Conservation (phyloP, 1,140 invertebrate genomes). For the Himalopsyche phryganea region DNA sequence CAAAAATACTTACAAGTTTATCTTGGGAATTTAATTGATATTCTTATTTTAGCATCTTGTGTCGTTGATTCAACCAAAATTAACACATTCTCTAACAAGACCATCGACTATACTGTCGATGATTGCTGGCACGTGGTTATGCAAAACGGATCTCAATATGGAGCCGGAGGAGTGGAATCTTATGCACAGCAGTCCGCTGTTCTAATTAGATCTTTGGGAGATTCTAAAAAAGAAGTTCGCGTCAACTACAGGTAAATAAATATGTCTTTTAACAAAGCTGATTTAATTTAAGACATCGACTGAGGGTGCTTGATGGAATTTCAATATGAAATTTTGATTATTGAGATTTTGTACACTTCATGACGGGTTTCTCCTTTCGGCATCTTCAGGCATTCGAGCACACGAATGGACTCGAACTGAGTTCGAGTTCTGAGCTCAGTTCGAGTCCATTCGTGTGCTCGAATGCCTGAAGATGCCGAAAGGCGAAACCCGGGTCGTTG, state of each 20-base stretch:
- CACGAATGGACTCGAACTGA: no score
- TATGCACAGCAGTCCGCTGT: conserved; percentile 30
- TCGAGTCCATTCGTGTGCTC: not conserved
- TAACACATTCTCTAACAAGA: conserved; percentile 60
- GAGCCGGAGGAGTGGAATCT: conserved; percentile 31
- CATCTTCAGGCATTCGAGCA: not conserved
- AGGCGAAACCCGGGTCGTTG: no score
- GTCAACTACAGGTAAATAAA: conserved; percentile 45
- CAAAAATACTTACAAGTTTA: no score
- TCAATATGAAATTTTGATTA: no score
- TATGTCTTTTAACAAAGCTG: not conserved
- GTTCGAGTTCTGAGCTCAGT: no score
- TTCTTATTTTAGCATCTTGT: conserved; percentile 54
- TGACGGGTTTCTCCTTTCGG: no score
- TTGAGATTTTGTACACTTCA: no score
- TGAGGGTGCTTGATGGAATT: no score
- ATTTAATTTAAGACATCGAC: no score
- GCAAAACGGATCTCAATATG: conserved; percentile 45
- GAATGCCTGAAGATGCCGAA: not conserved
- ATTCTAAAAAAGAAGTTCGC: conserved; percentile 39
- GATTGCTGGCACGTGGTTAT: conserved; percentile 62
- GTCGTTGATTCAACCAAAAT: conserved; percentile 53
- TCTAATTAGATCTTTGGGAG: conserved; percentile 22
- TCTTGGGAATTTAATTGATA: conserved; percentile 32
- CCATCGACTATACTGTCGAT: conserved; percentile 53